phyloP scores from a whole-genome alignment of 2,888 invertebrate genomes.

The Amblyteles armatorius region DNA sequence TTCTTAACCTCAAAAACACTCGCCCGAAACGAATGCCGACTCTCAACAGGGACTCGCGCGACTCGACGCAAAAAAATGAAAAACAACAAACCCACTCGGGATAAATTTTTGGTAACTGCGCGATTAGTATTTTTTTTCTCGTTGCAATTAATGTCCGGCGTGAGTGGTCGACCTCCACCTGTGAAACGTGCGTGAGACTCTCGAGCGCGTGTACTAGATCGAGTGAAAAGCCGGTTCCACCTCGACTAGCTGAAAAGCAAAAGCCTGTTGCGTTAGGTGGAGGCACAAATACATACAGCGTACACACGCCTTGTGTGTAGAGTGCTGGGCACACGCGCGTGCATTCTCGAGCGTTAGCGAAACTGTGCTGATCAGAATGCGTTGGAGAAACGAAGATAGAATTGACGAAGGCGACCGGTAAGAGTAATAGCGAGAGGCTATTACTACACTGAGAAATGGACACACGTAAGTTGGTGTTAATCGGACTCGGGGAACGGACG shows the following conservation, averaged over 20 bases:
- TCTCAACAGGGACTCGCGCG: too few species aligned
- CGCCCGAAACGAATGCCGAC: too few species aligned
- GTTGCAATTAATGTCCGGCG: constrained; percentile 12
- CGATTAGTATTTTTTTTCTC: neutral
- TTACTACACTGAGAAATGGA: constrained; percentile 22
- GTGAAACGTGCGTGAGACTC: constrained; percentile 52
- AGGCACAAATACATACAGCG: neutral
- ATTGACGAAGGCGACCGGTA: constrained; percentile 8
- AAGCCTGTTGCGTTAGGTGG: constrained; percentile 11
- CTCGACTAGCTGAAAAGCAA: constrained; percentile 52
- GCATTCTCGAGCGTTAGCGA: constrained; percentile 28
- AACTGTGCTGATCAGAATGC: neutral
- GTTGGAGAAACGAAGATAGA: constrained; percentile 29
- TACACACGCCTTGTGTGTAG: neutral
- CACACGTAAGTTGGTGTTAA: neutral
- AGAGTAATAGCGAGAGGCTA: constrained; percentile 20
- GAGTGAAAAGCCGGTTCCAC: constrained; percentile 61
- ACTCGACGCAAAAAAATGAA: too few species aligned
- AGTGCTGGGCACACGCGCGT: neutral
- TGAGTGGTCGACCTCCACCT: constrained; percentile 65
- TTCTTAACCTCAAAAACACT: too few species aligned
- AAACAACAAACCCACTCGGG: neutral
- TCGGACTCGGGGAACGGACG: neutral
- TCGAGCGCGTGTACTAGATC: constrained; percentile 42
- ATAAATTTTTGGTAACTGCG: neutral